Base-by-base conservation (phyloP, 2,888 invertebrate species). In the Ichneumoninae sp. region DNA sequence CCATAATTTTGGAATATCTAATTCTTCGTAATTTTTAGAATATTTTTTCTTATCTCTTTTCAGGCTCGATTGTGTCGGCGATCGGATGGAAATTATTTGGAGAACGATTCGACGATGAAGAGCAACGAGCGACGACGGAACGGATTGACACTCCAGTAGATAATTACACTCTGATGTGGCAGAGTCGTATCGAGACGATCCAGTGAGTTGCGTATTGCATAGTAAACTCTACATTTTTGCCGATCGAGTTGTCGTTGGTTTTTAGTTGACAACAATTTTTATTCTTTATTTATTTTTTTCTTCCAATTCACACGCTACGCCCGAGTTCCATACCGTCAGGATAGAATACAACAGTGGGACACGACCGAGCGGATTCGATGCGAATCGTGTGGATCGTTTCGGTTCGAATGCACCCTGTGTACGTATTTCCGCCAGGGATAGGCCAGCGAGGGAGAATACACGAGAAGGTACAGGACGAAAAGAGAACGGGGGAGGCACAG, bases 401-500 rank as follows among this genome's bases (percentile, higher is more conserved):
- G 72, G 85, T 82, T 80, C 62, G 62, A 83, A 88, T 89, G 86
- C 88, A 72, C 82, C 85, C 85, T 85, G 87, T 87, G 85, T 86
- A 86, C 79, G 84, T 82, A 83, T 86, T 86, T 86, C 87, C 85
- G 79, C 16, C 74, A 47, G 72, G 81, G 84, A 78, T 74, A 71
- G 69, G 22, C 8, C 36, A 10, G 10, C n/a, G n/a, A 74, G 44
- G 26, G 72, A 57, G 60, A 60, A 50, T 62, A 70, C 33, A 13
- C 57, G 68, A 36, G 77, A 47, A 40, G 54, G 47, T 69, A 54
- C 5, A 30, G 52, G 36, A 19, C 10, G 36, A 36, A 88, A 86
- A 89, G 86, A 82, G 85, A 77, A 81, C 78, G 79, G 82, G 33
- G 30, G 30, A 6, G 62, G n/a, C 74, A n/a, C 47, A 44, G 44